phyloP scores from a whole-genome alignment of 2,113 vertebrate species.

The Kryptolebias marmoratus region DNA sequence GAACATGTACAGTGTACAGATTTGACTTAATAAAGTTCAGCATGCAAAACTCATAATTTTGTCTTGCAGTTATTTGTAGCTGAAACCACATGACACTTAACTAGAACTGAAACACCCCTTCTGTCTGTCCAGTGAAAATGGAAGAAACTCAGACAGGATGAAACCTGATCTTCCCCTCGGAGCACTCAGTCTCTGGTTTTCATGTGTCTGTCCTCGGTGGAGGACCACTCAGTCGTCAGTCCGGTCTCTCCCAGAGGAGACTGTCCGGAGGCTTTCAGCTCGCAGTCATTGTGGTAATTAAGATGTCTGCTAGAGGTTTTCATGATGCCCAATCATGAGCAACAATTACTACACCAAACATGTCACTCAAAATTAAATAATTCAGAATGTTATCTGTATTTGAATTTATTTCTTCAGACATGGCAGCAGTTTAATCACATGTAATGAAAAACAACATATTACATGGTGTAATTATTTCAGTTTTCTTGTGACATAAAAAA shows the following conservation, averaged over 20 bases:
- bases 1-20: no score
- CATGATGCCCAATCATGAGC: conserved; percentile 4
- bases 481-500: no score
- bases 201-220: conserved; percentile 53
- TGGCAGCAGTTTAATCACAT: no score
- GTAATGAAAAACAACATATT: no score
- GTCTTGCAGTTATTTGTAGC: background rate
- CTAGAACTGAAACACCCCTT: conserved; percentile 29
- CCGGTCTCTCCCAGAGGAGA: conserved; percentile 50
- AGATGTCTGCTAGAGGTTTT: conserved; percentile 56
- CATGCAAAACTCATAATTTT: no score
- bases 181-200: conserved; percentile 47
- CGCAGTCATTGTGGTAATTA: conserved; percentile 65
- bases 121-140: background rate
- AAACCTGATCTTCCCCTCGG: conserved; percentile 68
- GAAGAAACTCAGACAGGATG: conserved; percentile 49
- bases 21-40: no score
- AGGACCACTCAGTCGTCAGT: conserved; percentile 45
- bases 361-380: background rate
- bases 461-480: no score
- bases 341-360: conserved; percentile 3
- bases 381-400: no score
- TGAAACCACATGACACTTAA: conserved; percentile 29
- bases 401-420: no score
- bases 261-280: conserved; percentile 21